Evolutionary conservation across 2,888 invertebrate species (phyloP).

Genomic region (Ellobium chinense): DNA sequence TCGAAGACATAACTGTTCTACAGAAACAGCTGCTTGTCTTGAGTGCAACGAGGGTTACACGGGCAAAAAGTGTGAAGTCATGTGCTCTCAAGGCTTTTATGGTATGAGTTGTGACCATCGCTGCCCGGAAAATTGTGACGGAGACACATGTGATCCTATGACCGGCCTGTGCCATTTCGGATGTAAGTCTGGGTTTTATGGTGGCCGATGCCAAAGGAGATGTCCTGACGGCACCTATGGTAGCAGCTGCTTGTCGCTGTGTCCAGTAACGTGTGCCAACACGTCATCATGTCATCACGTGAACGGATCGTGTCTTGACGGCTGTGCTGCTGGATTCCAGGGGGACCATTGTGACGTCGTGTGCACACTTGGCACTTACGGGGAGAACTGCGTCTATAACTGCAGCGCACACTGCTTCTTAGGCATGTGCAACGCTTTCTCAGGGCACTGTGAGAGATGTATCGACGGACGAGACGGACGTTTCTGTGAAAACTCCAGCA

Average conservation of each 20-base stretch:
- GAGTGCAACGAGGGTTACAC: neutral
- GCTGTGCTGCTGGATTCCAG: slow-evolving; percentile 9
- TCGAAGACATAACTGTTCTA: neutral
- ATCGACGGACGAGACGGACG: neutral
- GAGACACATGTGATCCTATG: neutral
- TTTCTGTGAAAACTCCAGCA: neutral
- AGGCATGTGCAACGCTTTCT: slow-evolving; percentile 25
- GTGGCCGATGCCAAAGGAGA: neutral
- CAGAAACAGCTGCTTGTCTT: neutral
- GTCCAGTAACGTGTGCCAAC: slow-evolving; percentile 16
- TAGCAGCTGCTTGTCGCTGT: slow-evolving; percentile 11
- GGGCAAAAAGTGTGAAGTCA: neutral
- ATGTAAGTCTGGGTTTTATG: slow-evolving; percentile 27
- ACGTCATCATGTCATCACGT: slow-evolving; percentile 9
- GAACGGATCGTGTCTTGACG: slow-evolving; percentile 22
- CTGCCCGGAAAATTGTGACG: slow-evolving; percentile 9
- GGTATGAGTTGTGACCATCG: neutral
- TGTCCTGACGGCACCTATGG: slow-evolving; percentile 36
- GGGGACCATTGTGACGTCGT: neutral
- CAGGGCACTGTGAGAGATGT: slow-evolving; percentile 26
- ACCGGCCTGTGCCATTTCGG: slow-evolving; percentile 13
- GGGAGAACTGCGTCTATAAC: slow-evolving; percentile 13
- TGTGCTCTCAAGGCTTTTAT: neutral
- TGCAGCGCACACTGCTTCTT: slow-evolving; percentile 31
- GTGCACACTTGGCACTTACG: slow-evolving; percentile 7